Conservation (phyloP, 2,797 vertebrate species). For the Gouania willdenowi region DNA sequence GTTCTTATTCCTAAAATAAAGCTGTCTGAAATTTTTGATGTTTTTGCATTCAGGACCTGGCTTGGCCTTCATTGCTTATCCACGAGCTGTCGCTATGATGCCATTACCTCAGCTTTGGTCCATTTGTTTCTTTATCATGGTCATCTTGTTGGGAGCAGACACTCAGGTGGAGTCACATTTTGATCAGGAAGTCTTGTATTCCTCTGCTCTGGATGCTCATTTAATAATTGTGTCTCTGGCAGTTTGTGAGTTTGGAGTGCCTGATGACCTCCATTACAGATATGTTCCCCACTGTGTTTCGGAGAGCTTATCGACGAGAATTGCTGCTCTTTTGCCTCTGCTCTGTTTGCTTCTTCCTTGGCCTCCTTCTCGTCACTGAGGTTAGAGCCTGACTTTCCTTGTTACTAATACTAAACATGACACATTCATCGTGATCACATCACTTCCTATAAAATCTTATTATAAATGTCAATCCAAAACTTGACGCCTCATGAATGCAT, state of each 20-base stretch:
- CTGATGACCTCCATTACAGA: conserved; percentile 86
- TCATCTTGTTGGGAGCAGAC: conserved; percentile 68
- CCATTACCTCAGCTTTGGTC: conserved; percentile 71
- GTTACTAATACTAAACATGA: too few species aligned
- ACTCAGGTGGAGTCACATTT: too few species aligned
- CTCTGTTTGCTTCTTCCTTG: conserved; percentile 77
- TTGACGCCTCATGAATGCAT: too few species aligned
- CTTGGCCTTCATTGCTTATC: conserved; percentile 71
- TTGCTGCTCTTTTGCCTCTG: conserved; percentile 82
- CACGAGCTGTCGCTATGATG: conserved; percentile 71
- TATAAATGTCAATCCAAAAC: too few species aligned
- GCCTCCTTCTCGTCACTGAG: conserved; percentile 85
- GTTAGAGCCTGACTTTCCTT: conserved; percentile 57
- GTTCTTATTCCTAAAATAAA: too few species aligned
- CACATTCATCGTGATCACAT: too few species aligned
- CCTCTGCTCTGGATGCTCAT: too few species aligned
- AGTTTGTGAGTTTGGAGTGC: conserved; percentile 91
- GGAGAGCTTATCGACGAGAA: conserved; percentile 78
- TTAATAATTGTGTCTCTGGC: conserved; percentile 14
- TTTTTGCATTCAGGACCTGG: conserved; percentile 56
- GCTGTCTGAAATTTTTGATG: too few species aligned
- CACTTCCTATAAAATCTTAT: too few species aligned
- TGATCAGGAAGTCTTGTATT: too few species aligned
- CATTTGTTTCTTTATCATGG: conserved; percentile 71
- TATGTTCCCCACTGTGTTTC: conserved; percentile 82